Evolutionary conservation across 2,113 vertebrate species (phyloP), one percentile per base, ranked within the genome.

Genomic region (Corydoras sp.): DNA sequence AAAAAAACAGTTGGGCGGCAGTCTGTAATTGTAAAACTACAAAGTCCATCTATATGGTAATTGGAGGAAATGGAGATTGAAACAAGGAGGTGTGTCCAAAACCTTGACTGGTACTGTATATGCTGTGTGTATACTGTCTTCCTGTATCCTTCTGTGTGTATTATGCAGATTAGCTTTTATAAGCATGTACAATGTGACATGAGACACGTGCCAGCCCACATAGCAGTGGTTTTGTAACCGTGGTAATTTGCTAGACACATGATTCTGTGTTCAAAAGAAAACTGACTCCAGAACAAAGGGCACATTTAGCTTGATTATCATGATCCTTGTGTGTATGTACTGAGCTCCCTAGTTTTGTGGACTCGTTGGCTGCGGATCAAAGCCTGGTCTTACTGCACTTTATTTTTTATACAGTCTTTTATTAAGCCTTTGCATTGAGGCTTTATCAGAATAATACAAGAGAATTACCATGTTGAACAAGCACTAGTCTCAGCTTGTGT

Each of bases 221-320:
- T n/a, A n/a, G 51, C 48, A 30, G 63, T 59, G 71, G 55, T 58
- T 58, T 58, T 32, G 71, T 70, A 58, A 58, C 54, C 65, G 56
- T 77, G 56, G 72, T 30, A 58, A 72, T 75, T 71, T 68, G 64
- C 69, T 48, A 67, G 69, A 71, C 60, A 51, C 43, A 51, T 61
- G 66, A 10, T 65, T 69, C 13, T 64, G 69, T 67, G 63, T 68
- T 66, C 53, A 66, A 72, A 71, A 62, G 50, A 32, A 71, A 70
- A 58, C 50, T 67, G 50, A 56, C 64, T 35, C 15, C 62, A 49
- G 63, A 72, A 58, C 65, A 13, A 62, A 54, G 72, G 77, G 68
- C 63, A 68, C 65, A 59, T 71, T 68, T 55, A 69, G 60, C 62
- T 9, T 6, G 30, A 58, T 51, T 60, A 54, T 13, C 30, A 58